Base-by-base conservation (phyloP, 2,888 invertebrate genomes). In the Ichneumon xanthorius region DNA sequence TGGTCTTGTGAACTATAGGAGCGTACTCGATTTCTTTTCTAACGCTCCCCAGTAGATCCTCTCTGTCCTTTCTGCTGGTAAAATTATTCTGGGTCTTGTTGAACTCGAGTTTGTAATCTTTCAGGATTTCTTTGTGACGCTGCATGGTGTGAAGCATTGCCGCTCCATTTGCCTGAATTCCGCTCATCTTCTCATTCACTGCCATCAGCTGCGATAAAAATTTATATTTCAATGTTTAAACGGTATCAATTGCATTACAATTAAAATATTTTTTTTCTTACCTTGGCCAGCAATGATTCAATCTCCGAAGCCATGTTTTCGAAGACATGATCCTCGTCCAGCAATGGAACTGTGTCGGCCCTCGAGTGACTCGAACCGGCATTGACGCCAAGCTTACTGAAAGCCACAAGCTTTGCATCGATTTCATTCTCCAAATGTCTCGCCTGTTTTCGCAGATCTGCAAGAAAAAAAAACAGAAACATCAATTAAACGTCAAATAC, bases 381-480 rank as follows among this genome's bases (percentile, higher is more conserved):
- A 90, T 95, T 96, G 68, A 95, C 95, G 26, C 98, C 98, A 53
- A 99, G 95, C 95, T 99, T 99, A 94, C 98, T 99, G 93, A 99
- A 98, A 6, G 98, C 97, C 1, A 99, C 98, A 87, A 99, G 95
- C 94, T 99, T 99, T 14, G 98, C 95, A 94, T 99, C 99, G 89
- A 99, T 98, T 93, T 99, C 99, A 95, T 99, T 99, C 94, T 99
- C 99, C 75, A 99, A 94, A 85, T 97, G 96, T 83, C 99, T 95
- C 1, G 99, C 99, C 94, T 98, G 98, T 94, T 98, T 98, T 76
- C 99, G 95, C 80, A 99, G 94, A 94, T 98, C 99, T 98, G 92
- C 86, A 95, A 95, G 37, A 63, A 14, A 37, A 70, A 61, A 22
- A 78, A 50, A 11, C 9, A 9, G 37, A 22, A 68, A 30, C 33